Conservation (phyloP, 2,797 vertebrate genomes). For the Propithecus perrieri region DNA sequence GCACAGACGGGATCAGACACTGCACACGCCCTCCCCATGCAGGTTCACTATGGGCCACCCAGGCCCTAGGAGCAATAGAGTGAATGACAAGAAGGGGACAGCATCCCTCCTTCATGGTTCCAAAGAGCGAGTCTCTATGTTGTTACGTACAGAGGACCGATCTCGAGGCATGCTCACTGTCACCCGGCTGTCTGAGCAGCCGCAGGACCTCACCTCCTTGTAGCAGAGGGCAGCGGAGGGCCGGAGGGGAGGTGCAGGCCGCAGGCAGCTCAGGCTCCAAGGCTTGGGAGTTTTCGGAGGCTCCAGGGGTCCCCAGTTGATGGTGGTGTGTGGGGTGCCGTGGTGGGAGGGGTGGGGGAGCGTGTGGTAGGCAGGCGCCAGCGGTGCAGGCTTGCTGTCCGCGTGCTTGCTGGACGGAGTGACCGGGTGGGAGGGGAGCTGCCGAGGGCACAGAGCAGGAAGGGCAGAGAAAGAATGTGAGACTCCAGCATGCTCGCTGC, state of each 20-base stretch:
- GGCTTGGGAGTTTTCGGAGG: conserved; percentile 98
- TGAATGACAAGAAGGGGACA: background rate
- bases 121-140: background rate
- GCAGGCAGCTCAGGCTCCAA: conserved; percentile 98
- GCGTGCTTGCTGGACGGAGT: conserved; percentile 95
- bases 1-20: background rate
- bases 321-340: conserved; percentile 92
- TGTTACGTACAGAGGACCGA: background rate
- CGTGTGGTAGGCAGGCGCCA: conserved; percentile 96
- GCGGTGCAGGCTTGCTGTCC: conserved; percentile 92
- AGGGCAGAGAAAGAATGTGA: conserved; percentile 28
- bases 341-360: conserved; percentile 97
- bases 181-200: accelerated
- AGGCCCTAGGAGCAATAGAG: too few relatives aligned
- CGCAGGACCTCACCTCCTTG: conserved; percentile 92
- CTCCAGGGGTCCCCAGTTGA: conserved; percentile 98
- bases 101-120: background rate
- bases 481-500: background rate
- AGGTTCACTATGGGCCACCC: background rate
- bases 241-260: conserved; percentile 94
- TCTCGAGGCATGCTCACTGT: background rate
- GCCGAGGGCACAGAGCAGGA: conserved; percentile 50
- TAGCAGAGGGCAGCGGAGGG: conserved; percentile 98
- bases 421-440: conserved; percentile 97
- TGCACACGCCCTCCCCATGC: background rate